Conservation (phyloP, 2,797 vertebrate genomes). For the Euphonia xanthogaster region DNA sequence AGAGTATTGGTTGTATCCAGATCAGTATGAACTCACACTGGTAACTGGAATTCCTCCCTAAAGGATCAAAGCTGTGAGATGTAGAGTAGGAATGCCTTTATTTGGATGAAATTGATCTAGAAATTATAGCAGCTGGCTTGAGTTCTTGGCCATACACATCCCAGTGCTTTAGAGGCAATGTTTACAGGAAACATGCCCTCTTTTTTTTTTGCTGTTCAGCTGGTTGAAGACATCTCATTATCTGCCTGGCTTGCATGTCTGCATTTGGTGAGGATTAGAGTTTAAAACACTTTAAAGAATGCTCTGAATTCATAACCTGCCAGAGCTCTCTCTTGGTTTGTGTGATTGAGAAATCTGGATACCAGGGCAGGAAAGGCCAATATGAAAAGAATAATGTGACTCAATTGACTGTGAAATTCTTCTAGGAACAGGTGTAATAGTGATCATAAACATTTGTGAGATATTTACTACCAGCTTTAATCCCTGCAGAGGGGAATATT, state of each 20-base stretch:
- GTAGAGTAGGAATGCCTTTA: background rate
- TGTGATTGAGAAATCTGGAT: background rate
- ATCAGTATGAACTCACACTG: background rate
- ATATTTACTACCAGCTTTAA: conserved; percentile 41
- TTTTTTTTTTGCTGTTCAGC: background rate
- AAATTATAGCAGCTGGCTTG: background rate
- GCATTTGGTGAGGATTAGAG: background rate
- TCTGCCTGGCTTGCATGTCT: background rate
- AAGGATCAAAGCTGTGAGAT: background rate
- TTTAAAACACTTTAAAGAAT: background rate
- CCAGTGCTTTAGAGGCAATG: background rate
- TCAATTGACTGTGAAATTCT: conserved; percentile 59
- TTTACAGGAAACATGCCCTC: background rate
- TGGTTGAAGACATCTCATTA: background rate
- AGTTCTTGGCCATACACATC: background rate
- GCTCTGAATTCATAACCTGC: background rate
- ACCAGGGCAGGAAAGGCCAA: background rate
- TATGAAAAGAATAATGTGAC: conserved; percentile 15
- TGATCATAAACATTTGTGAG: conserved; percentile 38
- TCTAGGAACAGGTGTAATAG: conserved; percentile 60
- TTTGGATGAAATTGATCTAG: conserved; percentile 23
- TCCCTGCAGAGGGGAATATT: conserved; percentile 17
- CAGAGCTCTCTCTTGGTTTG: background rate
- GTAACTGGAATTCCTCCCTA: background rate
- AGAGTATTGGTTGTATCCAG: background rate